phyloP scores from a whole-genome alignment of 2,113 vertebrate genomes.

The Misgurnus mizolepis region DNA sequence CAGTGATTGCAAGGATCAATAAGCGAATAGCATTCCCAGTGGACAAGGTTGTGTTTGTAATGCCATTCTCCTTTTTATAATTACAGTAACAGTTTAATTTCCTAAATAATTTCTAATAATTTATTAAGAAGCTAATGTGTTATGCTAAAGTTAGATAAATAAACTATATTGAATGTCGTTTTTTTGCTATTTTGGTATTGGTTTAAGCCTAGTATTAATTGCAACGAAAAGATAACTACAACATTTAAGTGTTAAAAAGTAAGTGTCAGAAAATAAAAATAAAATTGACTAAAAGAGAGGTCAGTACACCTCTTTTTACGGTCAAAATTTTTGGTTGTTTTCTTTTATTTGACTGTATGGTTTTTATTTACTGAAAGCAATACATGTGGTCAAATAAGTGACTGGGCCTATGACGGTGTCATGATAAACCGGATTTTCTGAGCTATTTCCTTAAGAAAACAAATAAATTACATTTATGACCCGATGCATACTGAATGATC shows the following conservation, averaged over 20 bases:
- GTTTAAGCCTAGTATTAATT: neutral
- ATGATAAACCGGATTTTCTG: neutral
- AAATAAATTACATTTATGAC: slow-evolving; percentile 14
- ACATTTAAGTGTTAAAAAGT: neutral
- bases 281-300: too few species aligned
- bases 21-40: slow-evolving; percentile 73
- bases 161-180: neutral
- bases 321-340: neutral
- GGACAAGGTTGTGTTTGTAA: slow-evolving; percentile 70
- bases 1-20: slow-evolving; percentile 73
- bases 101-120: neutral
- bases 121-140: neutral
- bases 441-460: neutral
- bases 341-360: neutral
- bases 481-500: slow-evolving; percentile 15
- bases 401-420: neutral
- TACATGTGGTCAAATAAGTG: slow-evolving; percentile 7
- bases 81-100: neutral
- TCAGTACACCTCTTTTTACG: neutral
- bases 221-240: too few species aligned
- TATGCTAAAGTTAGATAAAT: neutral
- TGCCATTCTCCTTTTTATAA: slow-evolving; percentile 58
- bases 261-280: neutral
- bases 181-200: neutral
- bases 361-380: neutral